These are phyloP conservation scores for Dermatophagoides farinae DNA, from an alignment of 1,140 invertebrate genomes.

Conservation along the genomic window DNA sequence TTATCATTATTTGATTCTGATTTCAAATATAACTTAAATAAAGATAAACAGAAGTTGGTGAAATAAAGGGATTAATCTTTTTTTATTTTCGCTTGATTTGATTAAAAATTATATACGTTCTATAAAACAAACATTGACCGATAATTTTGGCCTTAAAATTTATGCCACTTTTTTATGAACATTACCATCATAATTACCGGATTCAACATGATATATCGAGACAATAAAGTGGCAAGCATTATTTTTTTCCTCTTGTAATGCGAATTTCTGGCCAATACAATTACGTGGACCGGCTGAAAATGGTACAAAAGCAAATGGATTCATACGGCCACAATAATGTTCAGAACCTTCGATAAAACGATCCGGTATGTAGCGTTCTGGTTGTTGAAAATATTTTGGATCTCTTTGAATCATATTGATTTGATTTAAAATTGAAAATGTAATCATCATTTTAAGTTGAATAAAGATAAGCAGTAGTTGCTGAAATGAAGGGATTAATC, in stretches of 20 bases:
- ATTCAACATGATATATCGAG: conserved; percentile 23
- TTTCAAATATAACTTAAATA: too few species aligned
- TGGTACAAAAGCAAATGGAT: conserved; percentile 27
- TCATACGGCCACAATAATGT: conserved; percentile 16
- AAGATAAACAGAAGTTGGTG: too few species aligned
- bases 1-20: too few species aligned
- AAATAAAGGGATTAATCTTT: too few species aligned
- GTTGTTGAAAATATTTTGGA: conserved; percentile 26
- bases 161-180: conserved; percentile 25
- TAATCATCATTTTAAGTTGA: not conserved
- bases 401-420: conserved; percentile 25
- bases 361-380: conserved; percentile 28
- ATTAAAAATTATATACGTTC: not conserved
- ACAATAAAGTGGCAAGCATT: conserved; percentile 28
- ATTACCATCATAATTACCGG: conserved; percentile 22
- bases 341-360: conserved; percentile 25
- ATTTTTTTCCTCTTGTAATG: conserved; percentile 34
- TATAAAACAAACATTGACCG: conserved; percentile 10
- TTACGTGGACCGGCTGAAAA: conserved; percentile 30
- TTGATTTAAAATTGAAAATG: not conserved
- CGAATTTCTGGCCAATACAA: conserved; percentile 35
- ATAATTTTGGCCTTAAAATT: conserved; percentile 24
- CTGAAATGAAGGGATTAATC: too few species aligned
- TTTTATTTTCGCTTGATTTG: too few species aligned
- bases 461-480: too few species aligned